A percentile compares a stretch with the other conserved stretches of the same genome.
phyloP scores from a whole-genome alignment of 1,140 invertebrate genomes.

The Catajapyx aquilonaris region DNA sequence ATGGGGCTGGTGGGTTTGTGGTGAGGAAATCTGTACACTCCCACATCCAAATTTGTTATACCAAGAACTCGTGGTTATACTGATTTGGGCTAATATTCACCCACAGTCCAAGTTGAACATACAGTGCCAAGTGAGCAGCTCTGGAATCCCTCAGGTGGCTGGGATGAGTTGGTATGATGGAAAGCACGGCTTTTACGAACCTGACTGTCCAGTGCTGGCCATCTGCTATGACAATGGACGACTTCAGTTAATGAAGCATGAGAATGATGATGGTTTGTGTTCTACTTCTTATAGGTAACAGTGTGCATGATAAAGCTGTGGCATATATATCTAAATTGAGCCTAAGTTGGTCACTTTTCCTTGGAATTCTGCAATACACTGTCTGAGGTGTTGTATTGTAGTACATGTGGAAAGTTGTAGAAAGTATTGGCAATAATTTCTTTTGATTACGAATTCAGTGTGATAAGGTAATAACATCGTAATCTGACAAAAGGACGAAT shows the following conservation, averaged over 20 bases:
- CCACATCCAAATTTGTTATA: conserved; percentile 1
- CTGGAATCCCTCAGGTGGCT: conserved; percentile 32
- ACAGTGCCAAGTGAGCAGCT: conserved; percentile 32
- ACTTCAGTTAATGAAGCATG: conserved; percentile 70
- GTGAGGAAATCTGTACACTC: conserved; percentile 14
- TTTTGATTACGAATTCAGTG: too few species aligned
- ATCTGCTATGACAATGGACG: conserved; percentile 73
- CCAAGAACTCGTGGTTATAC: too few species aligned
- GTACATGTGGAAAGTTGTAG: too few species aligned
- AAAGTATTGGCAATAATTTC: too few species aligned
- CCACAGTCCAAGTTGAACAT: conserved; percentile 26
- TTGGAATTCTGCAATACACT: too few species aligned
- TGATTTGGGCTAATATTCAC: too few species aligned
- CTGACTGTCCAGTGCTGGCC: conserved; percentile 53
- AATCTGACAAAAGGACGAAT: too few species aligned
- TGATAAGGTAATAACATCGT: too few species aligned
- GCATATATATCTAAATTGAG: too few species aligned
- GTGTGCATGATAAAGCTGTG: conserved; percentile 4
- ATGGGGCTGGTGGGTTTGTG: conserved; percentile 60
- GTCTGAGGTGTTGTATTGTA: too few species aligned
- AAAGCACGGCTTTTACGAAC: conserved; percentile 38
- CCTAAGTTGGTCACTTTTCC: too few species aligned
- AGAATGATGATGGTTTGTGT: conserved; percentile 58
- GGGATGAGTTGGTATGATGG: conserved; percentile 75
- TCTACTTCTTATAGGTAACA: conserved; percentile 1